These are phyloP conservation scores for Cottoperca gobio DNA, from an alignment of 2,797 vertebrate genomes.

Conservation along the genomic window DNA sequence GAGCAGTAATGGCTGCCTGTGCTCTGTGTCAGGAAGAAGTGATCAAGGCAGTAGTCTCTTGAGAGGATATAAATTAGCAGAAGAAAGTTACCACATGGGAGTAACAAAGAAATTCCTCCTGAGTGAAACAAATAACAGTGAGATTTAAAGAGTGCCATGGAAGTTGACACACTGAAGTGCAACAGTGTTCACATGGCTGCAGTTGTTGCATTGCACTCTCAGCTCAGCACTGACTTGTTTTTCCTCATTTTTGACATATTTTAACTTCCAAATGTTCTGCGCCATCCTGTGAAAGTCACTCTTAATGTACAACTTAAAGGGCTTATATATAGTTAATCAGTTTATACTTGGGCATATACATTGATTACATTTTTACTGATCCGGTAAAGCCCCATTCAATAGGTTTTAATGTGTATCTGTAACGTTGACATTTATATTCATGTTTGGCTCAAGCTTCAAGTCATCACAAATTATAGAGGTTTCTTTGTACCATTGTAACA, in stretches of 20 bases:
- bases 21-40: conserved; percentile 52
- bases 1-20: conserved; percentile 47
- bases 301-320: conserved; percentile 8
- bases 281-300: conserved; percentile 4
- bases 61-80: conserved; percentile 31
- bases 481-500: neutral
- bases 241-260: neutral
- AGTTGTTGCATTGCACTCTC: conserved; percentile 10
- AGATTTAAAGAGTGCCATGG: conserved; percentile 36
- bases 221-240: conserved; percentile 12
- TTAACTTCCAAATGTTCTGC: conserved; percentile 7
- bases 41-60: conserved; percentile 40
- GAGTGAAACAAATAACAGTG: conserved; percentile 39
- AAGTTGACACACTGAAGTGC: conserved; percentile 37
- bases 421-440: neutral
- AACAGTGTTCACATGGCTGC: conserved; percentile 39
- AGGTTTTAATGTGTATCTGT: neutral
- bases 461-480: neutral
- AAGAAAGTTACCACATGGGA: conserved; percentile 28
- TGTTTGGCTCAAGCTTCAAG: neutral
- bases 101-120: conserved; percentile 25
- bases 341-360: neutral
- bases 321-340: neutral
- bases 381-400: neutral
- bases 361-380: neutral